Percentiles rank a stretch among this genome's conserved stretches.
Conservation (phyloP, 2,113 vertebrate genomes). For the Dicaeum eximium region DNA sequence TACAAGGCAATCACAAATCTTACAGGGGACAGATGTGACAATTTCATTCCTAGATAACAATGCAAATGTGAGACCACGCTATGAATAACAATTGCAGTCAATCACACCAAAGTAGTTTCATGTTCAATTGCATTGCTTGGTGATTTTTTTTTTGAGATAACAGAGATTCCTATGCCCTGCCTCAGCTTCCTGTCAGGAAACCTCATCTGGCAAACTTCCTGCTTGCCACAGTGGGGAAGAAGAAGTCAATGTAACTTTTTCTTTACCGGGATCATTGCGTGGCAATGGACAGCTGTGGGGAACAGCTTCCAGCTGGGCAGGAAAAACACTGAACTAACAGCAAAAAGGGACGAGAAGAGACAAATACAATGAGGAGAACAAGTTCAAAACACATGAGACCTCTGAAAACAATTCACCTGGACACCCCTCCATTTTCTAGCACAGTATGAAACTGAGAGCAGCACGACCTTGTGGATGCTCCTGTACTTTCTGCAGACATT, state of each 20-base stretch:
- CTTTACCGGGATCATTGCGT: not conserved
- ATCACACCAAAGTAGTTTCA: not conserved
- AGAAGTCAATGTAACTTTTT: not conserved
- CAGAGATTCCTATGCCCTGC: not conserved
- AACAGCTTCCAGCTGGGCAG: not conserved
- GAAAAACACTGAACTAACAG: not conserved
- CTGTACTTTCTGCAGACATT: not conserved
- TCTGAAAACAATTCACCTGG: not conserved
- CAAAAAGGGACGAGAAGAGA: not conserved
- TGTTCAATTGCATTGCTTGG: not conserved
- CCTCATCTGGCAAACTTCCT: conserved; percentile 1
- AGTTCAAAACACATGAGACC: not conserved
- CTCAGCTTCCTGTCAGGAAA: not conserved
- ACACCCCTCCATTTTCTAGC: not conserved
- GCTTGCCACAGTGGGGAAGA: not conserved
- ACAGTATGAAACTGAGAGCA: not conserved
- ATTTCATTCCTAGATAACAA: conserved; percentile 23
- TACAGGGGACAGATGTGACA: not conserved
- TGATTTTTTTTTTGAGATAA: not conserved
- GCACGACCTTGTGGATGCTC: not conserved
- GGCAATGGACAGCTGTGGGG: not conserved
- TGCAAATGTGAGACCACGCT: not conserved
- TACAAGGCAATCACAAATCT: conserved; percentile 15
- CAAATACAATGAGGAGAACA: not conserved
- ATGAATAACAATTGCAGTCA: not conserved